Evolutionary conservation across 2,888 invertebrate genomes (phyloP).

Genomic region (Eilema depressum): DNA sequence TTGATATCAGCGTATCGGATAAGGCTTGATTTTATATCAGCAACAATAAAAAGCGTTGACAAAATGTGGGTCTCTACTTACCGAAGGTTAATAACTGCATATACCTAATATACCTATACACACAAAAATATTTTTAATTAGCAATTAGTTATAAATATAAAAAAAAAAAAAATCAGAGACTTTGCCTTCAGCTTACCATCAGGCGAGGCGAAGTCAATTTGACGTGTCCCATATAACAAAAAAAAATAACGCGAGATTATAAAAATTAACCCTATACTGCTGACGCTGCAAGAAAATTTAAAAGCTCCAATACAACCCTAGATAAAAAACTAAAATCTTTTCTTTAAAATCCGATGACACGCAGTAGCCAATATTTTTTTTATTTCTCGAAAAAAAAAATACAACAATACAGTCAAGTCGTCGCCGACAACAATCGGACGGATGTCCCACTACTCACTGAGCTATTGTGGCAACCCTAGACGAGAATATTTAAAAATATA

Average conservation of each 20-base stretch:
- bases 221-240: too few species aligned
- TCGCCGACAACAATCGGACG: slow-evolving; percentile 73
- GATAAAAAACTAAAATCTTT: slow-evolving; percentile 14
- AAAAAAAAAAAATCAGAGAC: not conserved
- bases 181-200: too few species aligned
- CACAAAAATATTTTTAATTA: not conserved
- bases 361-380: slow-evolving; percentile 61
- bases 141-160: not conserved
- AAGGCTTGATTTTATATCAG: too few species aligned
- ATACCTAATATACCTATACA: too few species aligned
- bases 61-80: not conserved
- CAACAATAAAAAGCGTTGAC: not conserved
- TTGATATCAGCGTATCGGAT: too few species aligned
- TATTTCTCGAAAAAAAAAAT: slow-evolving; percentile 38
- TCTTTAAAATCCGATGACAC: slow-evolving; percentile 54
- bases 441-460: slow-evolving; percentile 79
- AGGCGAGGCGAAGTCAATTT: too few species aligned
- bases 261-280: not conserved
- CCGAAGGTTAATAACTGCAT: not conserved
- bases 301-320: not conserved
- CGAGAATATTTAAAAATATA: slow-evolving; percentile 69
- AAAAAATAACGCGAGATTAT: not conserved
- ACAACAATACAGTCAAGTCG: slow-evolving; percentile 63
- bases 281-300: not conserved
- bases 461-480: slow-evolving; percentile 56